These are phyloP conservation scores for Silurus lanzhouensis DNA, from an alignment of 2,797 vertebrate species.

Conservation along the genomic window DNA sequence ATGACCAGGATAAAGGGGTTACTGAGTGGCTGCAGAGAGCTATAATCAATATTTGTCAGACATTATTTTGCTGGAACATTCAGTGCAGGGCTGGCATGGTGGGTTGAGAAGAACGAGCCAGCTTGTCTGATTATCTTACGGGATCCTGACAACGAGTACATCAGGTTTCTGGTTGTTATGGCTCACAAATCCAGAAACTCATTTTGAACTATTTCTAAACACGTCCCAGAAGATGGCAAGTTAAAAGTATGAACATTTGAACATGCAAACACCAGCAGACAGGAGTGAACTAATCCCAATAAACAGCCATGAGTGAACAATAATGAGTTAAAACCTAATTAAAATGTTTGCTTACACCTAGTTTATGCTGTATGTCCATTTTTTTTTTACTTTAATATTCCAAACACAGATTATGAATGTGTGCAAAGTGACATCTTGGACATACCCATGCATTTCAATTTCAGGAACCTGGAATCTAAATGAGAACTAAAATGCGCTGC, in stretches of 20 bases:
- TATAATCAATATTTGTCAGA: constrained; percentile 11
- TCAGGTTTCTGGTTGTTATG: neutral
- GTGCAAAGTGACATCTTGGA: neutral
- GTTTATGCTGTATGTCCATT: constrained; percentile 60
- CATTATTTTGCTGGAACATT: neutral
- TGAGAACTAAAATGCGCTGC: neutral
- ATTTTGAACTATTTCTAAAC: neutral
- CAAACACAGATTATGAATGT: neutral
- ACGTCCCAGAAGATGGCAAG: neutral
- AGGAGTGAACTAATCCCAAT: neutral
- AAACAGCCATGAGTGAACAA: neutral
- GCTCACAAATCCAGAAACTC: neutral
- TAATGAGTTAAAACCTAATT: neutral
- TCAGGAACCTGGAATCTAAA: neutral
- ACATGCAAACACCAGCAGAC: neutral
- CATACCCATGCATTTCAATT: neutral
- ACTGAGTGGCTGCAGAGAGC: neutral
- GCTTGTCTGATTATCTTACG: constrained; percentile 4
- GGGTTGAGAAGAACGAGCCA: neutral
- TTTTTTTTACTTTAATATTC: neutral
- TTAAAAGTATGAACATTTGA: neutral
- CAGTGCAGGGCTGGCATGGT: neutral
- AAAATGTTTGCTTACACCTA: constrained; percentile 65
- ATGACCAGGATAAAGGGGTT: constrained; percentile 4
- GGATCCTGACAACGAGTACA: neutral